These are phyloP conservation scores for Micrasema minimum DNA, from an alignment of 1,140 invertebrate species.

Conservation along the genomic window DNA sequence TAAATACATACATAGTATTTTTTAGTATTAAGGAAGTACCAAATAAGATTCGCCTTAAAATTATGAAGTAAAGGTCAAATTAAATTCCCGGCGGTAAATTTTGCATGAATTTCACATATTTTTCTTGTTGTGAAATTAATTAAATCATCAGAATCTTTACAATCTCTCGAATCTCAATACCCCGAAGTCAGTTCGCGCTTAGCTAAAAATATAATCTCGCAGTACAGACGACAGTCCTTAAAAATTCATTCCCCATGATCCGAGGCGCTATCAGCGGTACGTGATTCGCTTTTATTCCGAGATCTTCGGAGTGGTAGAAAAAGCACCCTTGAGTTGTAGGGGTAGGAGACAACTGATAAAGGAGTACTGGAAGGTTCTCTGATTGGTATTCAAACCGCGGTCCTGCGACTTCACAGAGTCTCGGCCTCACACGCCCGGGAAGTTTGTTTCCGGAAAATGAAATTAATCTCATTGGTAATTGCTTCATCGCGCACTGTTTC, in stretches of 20 bases:
- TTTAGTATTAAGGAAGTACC: too few relatives aligned
- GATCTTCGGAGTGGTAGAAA: constrained; percentile 44
- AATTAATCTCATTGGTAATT: constrained; percentile 52
- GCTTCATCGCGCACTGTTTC: constrained; percentile 38
- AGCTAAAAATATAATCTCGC: constrained; percentile 25
- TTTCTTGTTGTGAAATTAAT: too few relatives aligned
- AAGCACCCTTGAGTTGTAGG: constrained; percentile 33
- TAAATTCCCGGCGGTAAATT: too few relatives aligned
- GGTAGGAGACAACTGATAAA: constrained; percentile 41
- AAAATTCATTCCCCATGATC: constrained; percentile 52
- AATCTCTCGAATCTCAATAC: constrained; percentile 10
- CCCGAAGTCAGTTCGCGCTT: not conserved
- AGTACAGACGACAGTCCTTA: constrained; percentile 40
- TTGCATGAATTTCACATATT: too few relatives aligned
- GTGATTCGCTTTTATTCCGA: constrained; percentile 42
- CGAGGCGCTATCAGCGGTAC: constrained; percentile 47
- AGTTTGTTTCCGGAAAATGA: constrained; percentile 48
- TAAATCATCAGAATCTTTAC: constrained; percentile 2
- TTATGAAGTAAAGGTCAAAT: too few relatives aligned
- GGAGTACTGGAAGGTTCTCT: constrained; percentile 17
- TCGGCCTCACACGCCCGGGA: constrained; percentile 30
- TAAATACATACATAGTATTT: too few relatives aligned
- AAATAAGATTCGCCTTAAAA: too few relatives aligned
- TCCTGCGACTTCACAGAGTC: constrained; percentile 7
- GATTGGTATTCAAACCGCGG: constrained; percentile 49